Percentiles rank a stretch among this genome's conserved stretches.
Evolutionary conservation across 2,113 vertebrate genomes (phyloP).

Genomic region (Tupaia tana): DNA sequence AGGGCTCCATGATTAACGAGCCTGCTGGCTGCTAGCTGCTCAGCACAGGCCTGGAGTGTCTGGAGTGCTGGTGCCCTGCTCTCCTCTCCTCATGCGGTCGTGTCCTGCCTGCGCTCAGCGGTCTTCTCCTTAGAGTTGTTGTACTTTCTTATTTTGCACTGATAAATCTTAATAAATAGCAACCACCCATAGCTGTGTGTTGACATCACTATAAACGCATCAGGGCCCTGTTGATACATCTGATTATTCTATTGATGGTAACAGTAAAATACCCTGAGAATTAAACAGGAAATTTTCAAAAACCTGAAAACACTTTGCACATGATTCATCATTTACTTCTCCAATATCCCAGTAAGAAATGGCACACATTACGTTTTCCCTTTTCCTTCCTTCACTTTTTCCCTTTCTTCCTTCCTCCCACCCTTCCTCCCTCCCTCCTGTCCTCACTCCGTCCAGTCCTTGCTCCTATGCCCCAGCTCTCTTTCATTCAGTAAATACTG

Average conservation of each 20-base stretch:
- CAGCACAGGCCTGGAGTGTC: too few species aligned
- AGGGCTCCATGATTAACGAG: not conserved
- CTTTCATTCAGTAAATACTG: not conserved
- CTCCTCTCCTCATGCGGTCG: slow-evolving; percentile 59
- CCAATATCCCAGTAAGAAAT: not conserved
- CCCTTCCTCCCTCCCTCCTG: not conserved
- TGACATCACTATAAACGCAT: not conserved
- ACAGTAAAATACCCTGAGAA: not conserved
- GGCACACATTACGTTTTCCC: not conserved
- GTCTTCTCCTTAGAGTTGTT: not conserved
- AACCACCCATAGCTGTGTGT: not conserved
- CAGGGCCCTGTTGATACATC: not conserved
- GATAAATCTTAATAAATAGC: not conserved
- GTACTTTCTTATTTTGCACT: slow-evolving; percentile 29
- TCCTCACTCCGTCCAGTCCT: too few species aligned
- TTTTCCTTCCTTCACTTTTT: not conserved
- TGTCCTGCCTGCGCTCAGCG: not conserved
- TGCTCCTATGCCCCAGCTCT: not conserved
- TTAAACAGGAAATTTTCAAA: not conserved
- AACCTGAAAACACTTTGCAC: not conserved
- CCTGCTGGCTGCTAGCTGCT: not conserved
- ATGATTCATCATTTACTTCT: not conserved
- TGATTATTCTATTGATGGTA: not conserved
- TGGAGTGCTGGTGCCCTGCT: not conserved
- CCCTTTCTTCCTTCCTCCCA: not conserved